Conservation (phyloP, 2,888 invertebrate species). For the Ophraella communa region DNA sequence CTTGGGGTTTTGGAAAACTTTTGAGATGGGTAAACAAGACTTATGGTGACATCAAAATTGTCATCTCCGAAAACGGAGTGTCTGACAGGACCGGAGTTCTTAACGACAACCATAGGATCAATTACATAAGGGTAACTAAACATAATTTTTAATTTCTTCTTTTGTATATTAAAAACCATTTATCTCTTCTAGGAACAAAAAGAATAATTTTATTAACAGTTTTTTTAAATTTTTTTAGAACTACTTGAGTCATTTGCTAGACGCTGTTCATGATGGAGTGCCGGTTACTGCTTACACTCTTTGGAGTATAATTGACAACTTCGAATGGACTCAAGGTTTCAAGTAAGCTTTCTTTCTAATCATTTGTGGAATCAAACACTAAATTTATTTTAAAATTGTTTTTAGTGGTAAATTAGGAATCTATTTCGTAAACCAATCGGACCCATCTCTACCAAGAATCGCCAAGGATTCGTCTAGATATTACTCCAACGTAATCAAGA, state of each 20-base stretch:
- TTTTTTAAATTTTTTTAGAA: constrained; percentile 22
- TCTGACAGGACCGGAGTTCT: constrained; percentile 62
- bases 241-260: constrained; percentile 49
- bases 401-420: constrained; percentile 71
- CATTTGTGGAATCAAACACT: not conserved
- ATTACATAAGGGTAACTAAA: constrained; percentile 62
- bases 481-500: constrained; percentile 32
- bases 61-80: constrained; percentile 69
- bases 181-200: too few relatives aligned
- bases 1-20: constrained; percentile 67
- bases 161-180: not conserved
- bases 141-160: too few relatives aligned
- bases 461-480: constrained; percentile 36
- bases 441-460: constrained; percentile 64
- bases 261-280: constrained; percentile 55
- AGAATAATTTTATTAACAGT: not conserved
- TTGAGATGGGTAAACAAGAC: constrained; percentile 66
- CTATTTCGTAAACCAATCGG: constrained; percentile 69
- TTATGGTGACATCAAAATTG: constrained; percentile 65
- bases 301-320: constrained; percentile 69
- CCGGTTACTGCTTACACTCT: constrained; percentile 64
- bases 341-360: constrained; percentile 51
- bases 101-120: constrained; percentile 64
- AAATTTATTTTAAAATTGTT: constrained; percentile 13
- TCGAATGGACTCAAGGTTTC: constrained; percentile 67